phyloP scores from a whole-genome alignment of 2,113 vertebrate genomes.

The Perognathus longimembris region DNA sequence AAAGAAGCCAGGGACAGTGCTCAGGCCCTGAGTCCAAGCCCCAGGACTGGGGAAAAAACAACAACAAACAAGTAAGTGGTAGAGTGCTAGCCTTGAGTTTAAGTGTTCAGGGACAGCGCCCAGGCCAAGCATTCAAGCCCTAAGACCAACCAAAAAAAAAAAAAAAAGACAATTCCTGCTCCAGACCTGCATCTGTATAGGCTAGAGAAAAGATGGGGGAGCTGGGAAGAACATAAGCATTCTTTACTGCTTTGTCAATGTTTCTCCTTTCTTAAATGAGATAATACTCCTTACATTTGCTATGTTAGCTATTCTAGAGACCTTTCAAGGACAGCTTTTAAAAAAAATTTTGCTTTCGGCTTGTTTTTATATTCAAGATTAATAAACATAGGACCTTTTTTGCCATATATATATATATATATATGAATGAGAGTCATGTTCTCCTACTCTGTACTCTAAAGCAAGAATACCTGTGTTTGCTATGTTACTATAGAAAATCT shows the following conservation, averaged over 20 bases:
- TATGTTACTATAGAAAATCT: constrained; percentile 18
- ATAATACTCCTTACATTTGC: neutral
- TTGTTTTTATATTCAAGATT: too few relatives aligned
- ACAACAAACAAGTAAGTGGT: too few relatives aligned
- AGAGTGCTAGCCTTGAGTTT: too few relatives aligned
- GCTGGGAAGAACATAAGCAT: neutral
- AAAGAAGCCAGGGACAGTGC: too few relatives aligned
- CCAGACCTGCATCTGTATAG: neutral
- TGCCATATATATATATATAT: too few relatives aligned
- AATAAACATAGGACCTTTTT: neutral
- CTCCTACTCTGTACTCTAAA: neutral
- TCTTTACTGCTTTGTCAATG: neutral
- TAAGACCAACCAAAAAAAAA: too few relatives aligned
- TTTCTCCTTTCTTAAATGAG: neutral
- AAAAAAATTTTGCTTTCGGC: too few relatives aligned
- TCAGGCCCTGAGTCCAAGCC: too few relatives aligned
- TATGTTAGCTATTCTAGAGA: neutral
- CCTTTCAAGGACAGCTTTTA: neutral
- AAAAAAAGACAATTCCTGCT: neutral
- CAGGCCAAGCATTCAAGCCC: too few relatives aligned
- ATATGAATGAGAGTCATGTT: neutral
- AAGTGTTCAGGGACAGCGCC: too few relatives aligned
- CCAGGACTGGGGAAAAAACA: too few relatives aligned
- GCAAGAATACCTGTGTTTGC: neutral
- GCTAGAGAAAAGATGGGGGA: neutral